phyloP scores from a whole-genome alignment of 2,888 invertebrate species.

The Aphidius colemani region DNA sequence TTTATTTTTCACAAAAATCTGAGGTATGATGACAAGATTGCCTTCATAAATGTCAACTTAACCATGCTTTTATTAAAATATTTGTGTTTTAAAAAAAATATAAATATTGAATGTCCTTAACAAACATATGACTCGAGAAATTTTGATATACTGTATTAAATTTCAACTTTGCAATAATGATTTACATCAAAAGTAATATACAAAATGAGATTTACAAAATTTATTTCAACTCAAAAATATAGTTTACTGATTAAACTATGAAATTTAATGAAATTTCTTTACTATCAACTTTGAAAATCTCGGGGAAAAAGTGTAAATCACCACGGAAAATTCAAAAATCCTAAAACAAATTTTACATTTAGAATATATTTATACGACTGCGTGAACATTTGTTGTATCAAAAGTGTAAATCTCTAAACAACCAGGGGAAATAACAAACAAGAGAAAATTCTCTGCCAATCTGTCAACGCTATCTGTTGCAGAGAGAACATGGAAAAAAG shows the following conservation, averaged over 20 bases:
- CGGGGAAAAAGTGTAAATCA: too few species aligned
- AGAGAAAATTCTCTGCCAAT: conserved; percentile 33
- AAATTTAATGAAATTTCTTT: too few species aligned
- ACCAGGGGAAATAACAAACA: conserved; percentile 24
- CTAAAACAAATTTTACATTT: conserved; percentile 35
- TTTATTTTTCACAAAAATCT: neutral
- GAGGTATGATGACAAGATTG: conserved; percentile 16
- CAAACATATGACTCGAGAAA: too few species aligned
- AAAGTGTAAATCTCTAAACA: conserved; percentile 51
- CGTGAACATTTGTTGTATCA: conserved; percentile 43
- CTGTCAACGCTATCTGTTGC: conserved; percentile 54
- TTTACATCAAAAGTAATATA: neutral
- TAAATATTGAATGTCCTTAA: too few species aligned
- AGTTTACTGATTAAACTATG: too few species aligned
- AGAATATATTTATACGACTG: conserved; percentile 24
- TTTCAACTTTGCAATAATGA: neutral
- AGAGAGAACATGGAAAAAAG: too few species aligned
- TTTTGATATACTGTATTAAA: neutral
- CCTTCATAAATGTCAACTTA: neutral
- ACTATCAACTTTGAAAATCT: too few species aligned
- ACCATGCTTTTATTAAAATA: too few species aligned
- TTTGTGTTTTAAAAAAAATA: too few species aligned
- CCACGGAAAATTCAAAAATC: conserved; percentile 33
- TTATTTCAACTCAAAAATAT: too few species aligned
- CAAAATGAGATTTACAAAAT: too few species aligned